These are phyloP conservation scores for Dallia pectoralis DNA, from an alignment of 2,797 vertebrate species.

Conservation along the genomic window DNA sequence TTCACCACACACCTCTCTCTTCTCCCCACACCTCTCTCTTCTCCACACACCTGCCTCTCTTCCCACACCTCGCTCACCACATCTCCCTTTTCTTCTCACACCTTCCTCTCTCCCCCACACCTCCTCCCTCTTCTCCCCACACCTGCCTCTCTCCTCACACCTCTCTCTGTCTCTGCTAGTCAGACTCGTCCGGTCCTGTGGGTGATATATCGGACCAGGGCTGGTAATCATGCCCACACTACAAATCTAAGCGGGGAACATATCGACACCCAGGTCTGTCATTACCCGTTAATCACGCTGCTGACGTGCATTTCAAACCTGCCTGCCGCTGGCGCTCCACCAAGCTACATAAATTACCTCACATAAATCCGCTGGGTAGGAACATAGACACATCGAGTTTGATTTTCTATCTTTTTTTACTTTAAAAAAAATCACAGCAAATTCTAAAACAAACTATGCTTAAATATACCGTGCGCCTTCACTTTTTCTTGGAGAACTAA, in stretches of 20 bases:
- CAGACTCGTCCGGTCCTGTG: constrained; percentile 35
- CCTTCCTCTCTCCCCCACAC: constrained; percentile 23
- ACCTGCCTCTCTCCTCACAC: background rate
- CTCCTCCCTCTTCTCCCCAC: background rate
- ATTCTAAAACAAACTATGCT: constrained; percentile 26
- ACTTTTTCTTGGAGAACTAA: background rate
- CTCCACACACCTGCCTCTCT: constrained; percentile 27
- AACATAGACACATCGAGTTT: constrained; percentile 19
- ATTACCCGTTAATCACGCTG: constrained; percentile 73
- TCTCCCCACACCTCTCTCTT: background rate
- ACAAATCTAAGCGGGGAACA: constrained; percentile 71
- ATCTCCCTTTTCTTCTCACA: constrained; percentile 14
- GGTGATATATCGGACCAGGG: constrained; percentile 69
- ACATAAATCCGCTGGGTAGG: constrained; percentile 61
- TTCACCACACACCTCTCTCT: too few species aligned
- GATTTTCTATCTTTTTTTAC: constrained; percentile 22
- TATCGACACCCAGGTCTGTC: constrained; percentile 70
- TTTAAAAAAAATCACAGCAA: constrained; percentile 28
- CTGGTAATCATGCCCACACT: constrained; percentile 61
- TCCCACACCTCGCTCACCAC: too few species aligned
- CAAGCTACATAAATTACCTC: constrained; percentile 58
- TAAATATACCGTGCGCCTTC: background rate
- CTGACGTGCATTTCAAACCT: constrained; percentile 67
- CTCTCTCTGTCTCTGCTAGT: constrained; percentile 26
- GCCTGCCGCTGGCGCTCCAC: constrained; percentile 57